phyloP scores from a whole-genome alignment of 2,113 vertebrate species.

The Chaenocephalus aceratus region DNA sequence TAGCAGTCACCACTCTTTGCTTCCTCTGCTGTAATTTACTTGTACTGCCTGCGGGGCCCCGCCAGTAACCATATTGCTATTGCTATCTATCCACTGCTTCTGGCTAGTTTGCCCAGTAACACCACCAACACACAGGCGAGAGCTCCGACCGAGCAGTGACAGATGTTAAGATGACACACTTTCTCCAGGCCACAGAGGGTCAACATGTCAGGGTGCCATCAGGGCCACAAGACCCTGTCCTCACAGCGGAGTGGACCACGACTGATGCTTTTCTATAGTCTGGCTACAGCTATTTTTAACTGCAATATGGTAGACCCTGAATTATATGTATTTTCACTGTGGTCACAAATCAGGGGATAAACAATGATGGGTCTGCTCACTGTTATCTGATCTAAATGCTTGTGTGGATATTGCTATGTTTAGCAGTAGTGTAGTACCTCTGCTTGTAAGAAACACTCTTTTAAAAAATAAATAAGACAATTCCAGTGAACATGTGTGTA shows the following conservation, averaged over 20 bases:
- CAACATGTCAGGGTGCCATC: conserved; percentile 70
- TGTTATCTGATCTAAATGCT: conserved; percentile 10
- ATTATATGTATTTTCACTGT: conserved; percentile 29
- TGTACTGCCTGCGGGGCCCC: conserved; percentile 45
- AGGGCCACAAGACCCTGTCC: conserved; percentile 45
- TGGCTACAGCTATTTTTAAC: conserved; percentile 31
- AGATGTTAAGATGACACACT: conserved; percentile 80
- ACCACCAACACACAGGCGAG: conserved; percentile 63
- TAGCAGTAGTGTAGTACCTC: neutral
- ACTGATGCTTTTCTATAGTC: conserved; percentile 8
- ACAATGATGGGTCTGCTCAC: conserved; percentile 12
- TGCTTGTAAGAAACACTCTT: neutral
- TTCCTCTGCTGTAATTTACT: conserved; percentile 64
- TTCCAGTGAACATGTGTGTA: neutral
- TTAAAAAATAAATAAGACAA: too few relatives aligned
- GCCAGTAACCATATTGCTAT: conserved; percentile 63
- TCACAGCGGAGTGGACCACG: conserved; percentile 46
- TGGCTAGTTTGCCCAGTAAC: conserved; percentile 72
- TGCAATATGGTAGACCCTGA: conserved; percentile 22
- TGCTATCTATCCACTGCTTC: conserved; percentile 62
- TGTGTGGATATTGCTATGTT: neutral
- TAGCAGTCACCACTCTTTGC: conserved; percentile 51
- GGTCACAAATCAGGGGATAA: neutral
- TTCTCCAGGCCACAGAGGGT: conserved; percentile 74
- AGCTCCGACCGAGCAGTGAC: conserved; percentile 64